phyloP scores from a whole-genome alignment of 2,797 vertebrate species.

The Hippopotamyrus pictus region DNA sequence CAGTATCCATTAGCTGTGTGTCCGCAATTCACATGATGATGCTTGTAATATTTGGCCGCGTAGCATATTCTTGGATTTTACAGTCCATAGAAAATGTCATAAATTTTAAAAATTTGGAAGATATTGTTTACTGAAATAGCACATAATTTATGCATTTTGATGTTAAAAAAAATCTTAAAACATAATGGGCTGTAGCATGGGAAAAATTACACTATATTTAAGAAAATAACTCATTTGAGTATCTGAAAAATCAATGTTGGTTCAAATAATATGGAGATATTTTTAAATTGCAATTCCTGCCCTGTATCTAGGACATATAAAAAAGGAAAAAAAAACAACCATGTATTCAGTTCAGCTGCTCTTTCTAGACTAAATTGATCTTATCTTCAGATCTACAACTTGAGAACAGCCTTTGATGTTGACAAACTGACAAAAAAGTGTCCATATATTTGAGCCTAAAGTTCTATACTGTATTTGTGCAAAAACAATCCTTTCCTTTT shows the following conservation, averaged over 20 bases:
- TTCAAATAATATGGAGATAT: slow-evolving; percentile 9
- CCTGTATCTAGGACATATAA: slow-evolving; percentile 24
- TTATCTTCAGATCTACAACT: slow-evolving; percentile 27
- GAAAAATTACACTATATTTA: neutral
- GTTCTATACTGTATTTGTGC: neutral
- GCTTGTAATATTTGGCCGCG: neutral
- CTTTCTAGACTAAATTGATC: slow-evolving; percentile 18
- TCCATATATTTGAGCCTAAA: neutral
- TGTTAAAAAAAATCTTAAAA: neutral
- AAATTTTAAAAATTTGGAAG: neutral
- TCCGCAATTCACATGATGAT: neutral
- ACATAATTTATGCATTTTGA: neutral
- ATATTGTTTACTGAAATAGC: neutral
- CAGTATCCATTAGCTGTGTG: neutral
- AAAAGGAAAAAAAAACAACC: neutral
- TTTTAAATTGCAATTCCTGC: slow-evolving; percentile 2
- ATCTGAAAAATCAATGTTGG: neutral
- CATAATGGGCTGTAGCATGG: neutral
- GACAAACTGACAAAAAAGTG: neutral
- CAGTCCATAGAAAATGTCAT: neutral
- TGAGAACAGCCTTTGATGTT: slow-evolving; percentile 21
- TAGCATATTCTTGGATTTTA: neutral
- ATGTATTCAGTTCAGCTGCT: slow-evolving; percentile 4
- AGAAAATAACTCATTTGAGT: neutral
- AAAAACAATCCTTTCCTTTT: neutral